phyloP scores from a whole-genome alignment of 2,113 vertebrate species.

The Desmodus rotundus region DNA sequence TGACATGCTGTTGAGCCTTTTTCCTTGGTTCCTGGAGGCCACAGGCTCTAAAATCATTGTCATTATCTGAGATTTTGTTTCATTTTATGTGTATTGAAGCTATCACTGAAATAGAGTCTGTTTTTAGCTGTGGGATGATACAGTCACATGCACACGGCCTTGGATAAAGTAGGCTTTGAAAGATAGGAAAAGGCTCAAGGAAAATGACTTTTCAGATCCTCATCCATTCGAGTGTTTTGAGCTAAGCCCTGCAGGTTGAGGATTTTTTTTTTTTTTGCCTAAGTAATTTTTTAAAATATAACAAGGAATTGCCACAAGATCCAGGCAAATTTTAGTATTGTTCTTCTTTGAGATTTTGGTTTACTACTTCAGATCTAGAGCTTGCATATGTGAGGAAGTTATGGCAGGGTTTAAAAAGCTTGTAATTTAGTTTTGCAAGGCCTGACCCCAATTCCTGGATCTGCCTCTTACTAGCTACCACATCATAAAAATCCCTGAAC shows the following conservation, averaged over 20 bases:
- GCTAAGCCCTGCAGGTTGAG: constrained; percentile 15
- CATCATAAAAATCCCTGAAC: background rate
- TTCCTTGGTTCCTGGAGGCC: constrained; percentile 51
- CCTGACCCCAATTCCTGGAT: background rate
- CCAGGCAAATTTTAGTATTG: background rate
- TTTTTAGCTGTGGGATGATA: constrained; percentile 31
- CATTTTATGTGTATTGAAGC: constrained; percentile 59
- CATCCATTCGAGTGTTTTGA: constrained; percentile 28
- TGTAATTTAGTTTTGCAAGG: background rate
- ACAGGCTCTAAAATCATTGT: constrained; percentile 38
- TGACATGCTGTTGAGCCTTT: constrained; percentile 17
- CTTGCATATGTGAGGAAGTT: background rate
- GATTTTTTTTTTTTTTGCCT: background rate
- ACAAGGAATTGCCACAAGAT: constrained; percentile 10
- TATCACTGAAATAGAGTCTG: constrained; percentile 40
- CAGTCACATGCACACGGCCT: background rate
- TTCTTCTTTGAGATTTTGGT: constrained; percentile 7
- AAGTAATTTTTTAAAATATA: constrained; percentile 23
- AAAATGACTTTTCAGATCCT: constrained; percentile 53
- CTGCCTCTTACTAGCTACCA: background rate
- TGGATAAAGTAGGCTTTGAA: constrained; percentile 45
- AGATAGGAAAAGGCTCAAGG: constrained; percentile 34
- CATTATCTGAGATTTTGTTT: constrained; percentile 64
- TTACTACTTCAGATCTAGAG: background rate
- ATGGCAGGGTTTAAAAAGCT: background rate